Evolutionary conservation across 2,888 invertebrate species (phyloP), one percentile per base, ranked within the genome.

Genomic region (Meganola albula): DNA sequence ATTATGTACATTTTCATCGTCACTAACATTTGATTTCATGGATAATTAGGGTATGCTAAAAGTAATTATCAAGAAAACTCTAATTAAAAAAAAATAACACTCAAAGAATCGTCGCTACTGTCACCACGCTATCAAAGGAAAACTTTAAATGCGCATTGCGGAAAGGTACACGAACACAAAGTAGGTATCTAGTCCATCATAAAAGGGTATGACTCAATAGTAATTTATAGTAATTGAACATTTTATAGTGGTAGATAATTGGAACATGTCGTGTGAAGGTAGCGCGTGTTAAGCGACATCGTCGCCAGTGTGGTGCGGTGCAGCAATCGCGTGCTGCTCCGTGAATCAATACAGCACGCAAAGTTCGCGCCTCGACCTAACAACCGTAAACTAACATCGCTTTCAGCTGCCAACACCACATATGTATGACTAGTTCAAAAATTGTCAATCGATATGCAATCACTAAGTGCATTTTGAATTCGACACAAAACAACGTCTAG

Each of bases 331-430:
- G 83, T 82, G 84, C 72, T 69, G 53, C 61, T 62, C 61, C 47
- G 62, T 61, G 60, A 78, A 80, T 83, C 83, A 77, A 83, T 83
- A 82, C 68, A 63, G 65, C 71, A 69, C 72, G 76, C 74, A 69
- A 73, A 74, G 63, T 74, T 79, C 65, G 71, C 75, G 73, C 69
- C 70, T 70, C 59, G 63, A 50, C 62, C 65, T 63, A 61, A 50
- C 59, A 53, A 57, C 56, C 50, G 46, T 58, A 24, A 59, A 61
- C 50, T 56, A 53, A 53, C 58, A n/a, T n/a, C n/a, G n/a, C n/a
- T n/a, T n/a, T n/a, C n/a, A n/a, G n/a, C n/a, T n/a, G n/a, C n/a
- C n/a, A n/a, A n/a, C n/a, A n/a, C n/a, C n/a, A 55, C 53, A 48
- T 34, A 44, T 33, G 22, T 30, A 29, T 30, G 31, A 18, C 16